phyloP scores from a whole-genome alignment of 1,140 invertebrate species.

The Bombus vancouverensis region DNA sequence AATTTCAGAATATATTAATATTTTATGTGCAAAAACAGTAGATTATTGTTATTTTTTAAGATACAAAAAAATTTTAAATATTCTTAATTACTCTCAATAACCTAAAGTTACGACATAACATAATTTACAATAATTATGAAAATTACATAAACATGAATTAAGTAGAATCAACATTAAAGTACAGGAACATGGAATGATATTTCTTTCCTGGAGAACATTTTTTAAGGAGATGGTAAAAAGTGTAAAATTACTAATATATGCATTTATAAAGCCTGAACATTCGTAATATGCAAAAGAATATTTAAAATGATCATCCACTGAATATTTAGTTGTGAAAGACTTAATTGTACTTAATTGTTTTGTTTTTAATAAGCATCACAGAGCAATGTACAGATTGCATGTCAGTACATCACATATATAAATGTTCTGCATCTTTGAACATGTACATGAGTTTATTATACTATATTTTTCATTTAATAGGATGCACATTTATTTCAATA shows the following conservation, averaged over 20 bases:
- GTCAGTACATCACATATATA: conserved; percentile 29
- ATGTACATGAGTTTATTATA: conserved; percentile 30
- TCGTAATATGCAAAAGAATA: conserved; percentile 23
- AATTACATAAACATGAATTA: conserved; percentile 15
- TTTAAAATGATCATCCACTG: conserved; percentile 11
- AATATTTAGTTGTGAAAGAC: conserved; percentile 31
- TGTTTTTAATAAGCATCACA: conserved; percentile 46
- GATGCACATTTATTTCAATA: conserved; percentile 13
- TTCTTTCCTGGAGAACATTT: conserved; percentile 3
- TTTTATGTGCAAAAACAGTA: neutral
- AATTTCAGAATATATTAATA: neutral
- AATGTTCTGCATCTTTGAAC: conserved; percentile 24
- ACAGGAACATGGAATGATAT: conserved; percentile 17
- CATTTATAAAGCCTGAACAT: conserved; percentile 1
- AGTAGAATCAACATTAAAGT: conserved; percentile 13
- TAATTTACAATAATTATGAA: conserved; percentile 7
- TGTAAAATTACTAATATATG: conserved; percentile 20
- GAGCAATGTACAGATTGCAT: conserved; percentile 21
- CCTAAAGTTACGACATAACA: neutral
- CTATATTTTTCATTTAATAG: conserved; percentile 18
- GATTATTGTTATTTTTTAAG: neutral
- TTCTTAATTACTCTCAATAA: neutral
- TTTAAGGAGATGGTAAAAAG: neutral
- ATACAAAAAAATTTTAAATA: neutral
- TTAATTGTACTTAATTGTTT: conserved; percentile 45